These are phyloP conservation scores for Conus ventricosus DNA, from an alignment of 1,140 invertebrate genomes.

Conservation along the genomic window DNA sequence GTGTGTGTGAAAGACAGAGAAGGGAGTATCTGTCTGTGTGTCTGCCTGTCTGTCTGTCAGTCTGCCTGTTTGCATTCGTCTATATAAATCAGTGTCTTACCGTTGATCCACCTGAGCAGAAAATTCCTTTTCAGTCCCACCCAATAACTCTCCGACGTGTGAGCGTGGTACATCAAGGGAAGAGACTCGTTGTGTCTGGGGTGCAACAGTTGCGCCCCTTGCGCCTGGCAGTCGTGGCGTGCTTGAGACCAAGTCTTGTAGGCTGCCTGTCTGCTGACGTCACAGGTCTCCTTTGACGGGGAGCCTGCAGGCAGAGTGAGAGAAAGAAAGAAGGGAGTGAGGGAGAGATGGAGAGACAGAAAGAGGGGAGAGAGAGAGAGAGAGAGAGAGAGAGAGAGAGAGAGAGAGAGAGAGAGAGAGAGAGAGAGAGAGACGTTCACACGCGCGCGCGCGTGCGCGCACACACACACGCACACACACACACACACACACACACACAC, in stretches of 20 bases:
- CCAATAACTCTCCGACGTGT: conserved; percentile 1
- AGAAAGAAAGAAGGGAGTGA: background rate
- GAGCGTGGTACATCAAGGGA: background rate
- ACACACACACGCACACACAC: no score
- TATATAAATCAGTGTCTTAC: background rate
- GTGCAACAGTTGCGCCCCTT: background rate
- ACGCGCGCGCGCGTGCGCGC: no score
- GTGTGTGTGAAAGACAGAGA: background rate
- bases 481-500: no score
- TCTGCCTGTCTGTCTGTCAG: background rate
- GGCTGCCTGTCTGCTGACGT: background rate
- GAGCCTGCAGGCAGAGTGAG: background rate
- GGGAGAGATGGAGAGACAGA: background rate
- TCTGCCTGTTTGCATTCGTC: background rate
- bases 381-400: background rate
- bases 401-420: background rate
- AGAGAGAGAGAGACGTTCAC: background rate
- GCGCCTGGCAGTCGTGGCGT: background rate
- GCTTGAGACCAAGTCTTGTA: background rate
- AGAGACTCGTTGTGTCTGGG: background rate
- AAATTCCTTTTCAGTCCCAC: background rate
- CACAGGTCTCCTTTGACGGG: background rate
- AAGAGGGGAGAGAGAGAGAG: background rate
- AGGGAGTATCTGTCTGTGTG: background rate
- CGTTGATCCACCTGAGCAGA: background rate